Conservation (phyloP, 2,797 vertebrate species). For the Cryptoblepharus egeriae region DNA sequence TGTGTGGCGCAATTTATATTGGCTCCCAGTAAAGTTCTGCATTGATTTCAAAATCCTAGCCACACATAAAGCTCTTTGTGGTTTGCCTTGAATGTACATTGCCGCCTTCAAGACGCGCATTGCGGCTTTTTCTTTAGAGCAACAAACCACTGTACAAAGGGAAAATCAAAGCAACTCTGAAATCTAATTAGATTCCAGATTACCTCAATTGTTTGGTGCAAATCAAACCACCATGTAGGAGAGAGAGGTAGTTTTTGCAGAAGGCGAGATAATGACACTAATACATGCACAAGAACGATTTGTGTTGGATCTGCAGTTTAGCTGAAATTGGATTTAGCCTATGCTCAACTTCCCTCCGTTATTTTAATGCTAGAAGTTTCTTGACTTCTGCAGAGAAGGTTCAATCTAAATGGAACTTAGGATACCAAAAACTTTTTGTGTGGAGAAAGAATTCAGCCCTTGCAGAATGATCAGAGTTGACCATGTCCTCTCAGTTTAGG, state of each 20-base stretch:
- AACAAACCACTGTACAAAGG: neutral
- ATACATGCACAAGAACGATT: neutral
- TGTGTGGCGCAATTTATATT: neutral
- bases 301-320: neutral
- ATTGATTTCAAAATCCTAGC: conserved; percentile 11
- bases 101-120: neutral
- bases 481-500: no score
- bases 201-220: neutral
- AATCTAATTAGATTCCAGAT: conserved; percentile 1
- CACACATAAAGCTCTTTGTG: neutral
- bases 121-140: neutral
- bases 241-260: neutral
- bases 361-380: neutral
- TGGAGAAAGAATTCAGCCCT: no score
- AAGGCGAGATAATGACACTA: neutral
- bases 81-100: neutral
- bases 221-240: neutral
- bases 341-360: neutral
- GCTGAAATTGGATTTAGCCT: neutral
- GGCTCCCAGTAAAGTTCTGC: neutral
- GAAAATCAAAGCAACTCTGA: conserved; percentile 4
- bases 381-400: neutral
- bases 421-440: no score
- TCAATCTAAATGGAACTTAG: no score
- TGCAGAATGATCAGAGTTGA: no score